Percentiles rank a stretch among this genome's conserved stretches.
phyloP scores from a whole-genome alignment of 2,113 vertebrate species.

The Psilopsiagon aurifrons region DNA sequence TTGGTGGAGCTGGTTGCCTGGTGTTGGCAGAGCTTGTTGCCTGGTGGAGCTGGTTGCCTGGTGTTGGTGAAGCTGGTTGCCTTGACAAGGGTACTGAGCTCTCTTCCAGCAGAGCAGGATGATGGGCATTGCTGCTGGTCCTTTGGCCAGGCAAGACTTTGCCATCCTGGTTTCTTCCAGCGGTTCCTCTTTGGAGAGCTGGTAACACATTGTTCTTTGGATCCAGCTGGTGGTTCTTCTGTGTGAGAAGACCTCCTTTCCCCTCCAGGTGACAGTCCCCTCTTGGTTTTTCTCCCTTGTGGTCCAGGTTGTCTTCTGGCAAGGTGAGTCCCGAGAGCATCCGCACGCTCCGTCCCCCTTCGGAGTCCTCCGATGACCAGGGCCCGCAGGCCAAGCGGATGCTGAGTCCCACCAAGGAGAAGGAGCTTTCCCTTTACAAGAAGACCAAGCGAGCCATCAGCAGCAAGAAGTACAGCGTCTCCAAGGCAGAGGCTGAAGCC shows the following conservation, averaged over 20 bases:
- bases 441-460: constrained; percentile 98
- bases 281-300: constrained; percentile 29
- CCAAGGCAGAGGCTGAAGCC: constrained; percentile 89
- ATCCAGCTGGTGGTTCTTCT: background rate
- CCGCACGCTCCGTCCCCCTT: constrained; percentile 89
- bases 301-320: constrained; percentile 91
- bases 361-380: constrained; percentile 90
- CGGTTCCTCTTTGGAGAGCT: background rate
- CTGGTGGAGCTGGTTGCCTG: background rate
- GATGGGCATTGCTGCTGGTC: background rate
- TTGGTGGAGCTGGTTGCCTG: background rate
- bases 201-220: background rate
- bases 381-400: constrained; percentile 90
- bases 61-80: background rate
- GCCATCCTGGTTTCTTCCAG: background rate
- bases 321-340: constrained; percentile 99
- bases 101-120: background rate
- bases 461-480: constrained; percentile 97
- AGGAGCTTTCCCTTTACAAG: constrained; percentile 95
- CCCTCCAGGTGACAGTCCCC: background rate
- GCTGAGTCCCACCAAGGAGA: constrained; percentile 91
- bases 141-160: background rate
- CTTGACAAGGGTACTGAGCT: fast-evolving
- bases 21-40: background rate
- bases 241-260: background rate